A percentile compares a stretch with the other conserved stretches of the same genome.
Evolutionary conservation across 64 coral and sea anemone species (phyloP).

Genomic region (Pachyseris speciosa): DNA sequence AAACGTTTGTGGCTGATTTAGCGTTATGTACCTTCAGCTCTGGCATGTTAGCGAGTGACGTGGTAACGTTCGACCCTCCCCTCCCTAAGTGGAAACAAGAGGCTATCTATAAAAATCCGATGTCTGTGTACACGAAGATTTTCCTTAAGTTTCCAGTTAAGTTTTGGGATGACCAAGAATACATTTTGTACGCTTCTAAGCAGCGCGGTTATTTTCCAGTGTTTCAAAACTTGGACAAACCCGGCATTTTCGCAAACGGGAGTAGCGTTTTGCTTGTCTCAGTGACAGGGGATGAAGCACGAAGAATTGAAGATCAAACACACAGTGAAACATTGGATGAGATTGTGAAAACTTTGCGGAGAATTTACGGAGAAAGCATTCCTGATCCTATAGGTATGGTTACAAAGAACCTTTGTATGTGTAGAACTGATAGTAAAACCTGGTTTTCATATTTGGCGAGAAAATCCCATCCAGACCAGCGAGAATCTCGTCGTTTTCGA

Average conservation of each 20-base stretch:
- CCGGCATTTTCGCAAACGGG: constrained; percentile 21
- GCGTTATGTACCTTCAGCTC: constrained; percentile 59
- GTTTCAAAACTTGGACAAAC: constrained; percentile 21
- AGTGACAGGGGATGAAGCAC: constrained; percentile 50
- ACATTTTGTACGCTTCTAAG: constrained; percentile 15
- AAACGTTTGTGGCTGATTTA: constrained; percentile 20
- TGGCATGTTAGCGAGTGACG: constrained; percentile 46
- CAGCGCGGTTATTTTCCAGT: constrained; percentile 27
- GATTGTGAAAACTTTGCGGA: constrained; percentile 27
- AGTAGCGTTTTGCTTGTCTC: constrained; percentile 29
- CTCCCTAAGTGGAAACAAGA: constrained; percentile 69
- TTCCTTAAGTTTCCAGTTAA: constrained; percentile 65
- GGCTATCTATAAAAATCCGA: constrained; percentile 49
- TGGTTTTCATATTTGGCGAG: no score
- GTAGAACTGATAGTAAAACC: no score
- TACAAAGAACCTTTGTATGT: no score
- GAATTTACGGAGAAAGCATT: constrained; percentile 33
- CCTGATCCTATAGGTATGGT: constrained; percentile 33
- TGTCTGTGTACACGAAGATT: constrained; percentile 65
- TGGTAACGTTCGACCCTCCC: constrained; percentile 14
- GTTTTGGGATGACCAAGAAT: constrained; percentile 57
- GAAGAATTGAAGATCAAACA: constrained; percentile 37
- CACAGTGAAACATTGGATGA: constrained; percentile 31
- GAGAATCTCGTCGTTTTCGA: no score
- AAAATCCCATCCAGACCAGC: no score